Conservation (phyloP, 2,888 invertebrate genomes). For the Agrotis ipsilon region DNA sequence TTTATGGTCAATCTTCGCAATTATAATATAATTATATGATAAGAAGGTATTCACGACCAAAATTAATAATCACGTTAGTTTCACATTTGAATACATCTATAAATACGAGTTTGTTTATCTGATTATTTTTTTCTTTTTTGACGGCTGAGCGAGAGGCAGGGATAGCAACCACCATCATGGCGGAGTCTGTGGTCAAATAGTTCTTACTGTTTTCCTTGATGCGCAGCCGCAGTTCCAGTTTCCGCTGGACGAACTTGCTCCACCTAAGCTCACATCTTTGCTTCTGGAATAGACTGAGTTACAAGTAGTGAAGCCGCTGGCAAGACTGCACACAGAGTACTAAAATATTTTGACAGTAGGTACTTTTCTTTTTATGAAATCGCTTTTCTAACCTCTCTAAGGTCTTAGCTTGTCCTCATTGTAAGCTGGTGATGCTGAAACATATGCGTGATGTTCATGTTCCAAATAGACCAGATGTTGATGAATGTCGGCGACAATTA, state of each 20-base stretch:
- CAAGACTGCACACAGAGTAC: not conserved
- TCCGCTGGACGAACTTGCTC: too few species aligned
- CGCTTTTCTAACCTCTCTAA: constrained; percentile 48
- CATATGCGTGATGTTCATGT: constrained; percentile 81
- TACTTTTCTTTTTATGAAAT: not conserved
- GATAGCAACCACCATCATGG: too few species aligned
- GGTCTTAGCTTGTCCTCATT: constrained; percentile 47
- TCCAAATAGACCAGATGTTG: constrained; percentile 83
- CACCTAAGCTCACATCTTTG: too few species aligned
- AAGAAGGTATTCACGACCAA: not conserved
- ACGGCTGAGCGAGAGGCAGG: too few species aligned
- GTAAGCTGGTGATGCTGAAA: constrained; percentile 67
- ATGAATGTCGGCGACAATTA: constrained; percentile 82
- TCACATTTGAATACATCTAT: too few species aligned
- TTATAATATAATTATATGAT: constrained; percentile 1
- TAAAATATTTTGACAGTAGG: not conserved
- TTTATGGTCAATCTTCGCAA: constrained; percentile 10
- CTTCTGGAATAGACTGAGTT: too few species aligned
- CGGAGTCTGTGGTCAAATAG: too few species aligned
- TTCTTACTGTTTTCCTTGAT: too few species aligned
- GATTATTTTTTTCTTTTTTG: too few species aligned
- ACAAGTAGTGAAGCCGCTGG: not conserved
- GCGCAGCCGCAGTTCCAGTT: too few species aligned
- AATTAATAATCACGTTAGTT: constrained; percentile 11
- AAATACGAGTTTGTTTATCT: too few species aligned